A percentile compares a stretch with the other conserved stretches of the same genome.
Conservation (phyloP, 1,140 invertebrate species). For the Drosophila lacertosa region DNA sequence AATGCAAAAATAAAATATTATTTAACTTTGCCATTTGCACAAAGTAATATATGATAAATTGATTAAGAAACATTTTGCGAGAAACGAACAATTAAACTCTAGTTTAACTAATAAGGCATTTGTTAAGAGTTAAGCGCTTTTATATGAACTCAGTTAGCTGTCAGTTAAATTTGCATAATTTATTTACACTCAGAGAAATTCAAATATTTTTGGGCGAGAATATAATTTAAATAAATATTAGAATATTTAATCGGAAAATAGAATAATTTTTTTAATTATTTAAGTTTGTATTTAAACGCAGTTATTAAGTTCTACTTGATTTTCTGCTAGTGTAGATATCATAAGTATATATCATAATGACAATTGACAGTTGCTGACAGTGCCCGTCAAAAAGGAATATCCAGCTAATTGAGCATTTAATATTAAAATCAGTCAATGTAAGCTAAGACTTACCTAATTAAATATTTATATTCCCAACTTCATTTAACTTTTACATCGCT, state of each 20-base stretch:
- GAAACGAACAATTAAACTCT: conserved; percentile 39
- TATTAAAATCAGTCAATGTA: background rate
- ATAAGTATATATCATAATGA: conserved; percentile 3
- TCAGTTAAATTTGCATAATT: conserved; percentile 17
- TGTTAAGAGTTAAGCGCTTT: conserved; percentile 14
- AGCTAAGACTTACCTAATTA: conserved; percentile 13
- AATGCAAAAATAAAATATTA: conserved; percentile 58
- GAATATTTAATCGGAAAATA: no score
- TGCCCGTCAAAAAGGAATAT: conserved; percentile 4
- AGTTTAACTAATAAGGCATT: conserved; percentile 29
- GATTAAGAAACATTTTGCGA: conserved; percentile 35
- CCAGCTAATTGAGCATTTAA: conserved; percentile 13
- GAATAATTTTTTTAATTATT: no score
- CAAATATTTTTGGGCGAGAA: no score
- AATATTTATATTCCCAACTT: background rate
- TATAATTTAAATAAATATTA: no score
- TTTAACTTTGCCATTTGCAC: conserved; percentile 60
- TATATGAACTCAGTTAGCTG: conserved; percentile 44
- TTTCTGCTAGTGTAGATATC: background rate
- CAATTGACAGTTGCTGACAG: conserved; percentile 34
- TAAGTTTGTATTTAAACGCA: no score
- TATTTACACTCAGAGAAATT: conserved; percentile 21
- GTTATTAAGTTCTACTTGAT: no score
- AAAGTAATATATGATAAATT: conserved; percentile 63
- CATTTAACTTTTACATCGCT: background rate